A percentile compares a stretch with the other conserved stretches of the same genome.
Evolutionary conservation across 2,888 invertebrate species (phyloP).

Genomic region (Drosophila cognata): DNA sequence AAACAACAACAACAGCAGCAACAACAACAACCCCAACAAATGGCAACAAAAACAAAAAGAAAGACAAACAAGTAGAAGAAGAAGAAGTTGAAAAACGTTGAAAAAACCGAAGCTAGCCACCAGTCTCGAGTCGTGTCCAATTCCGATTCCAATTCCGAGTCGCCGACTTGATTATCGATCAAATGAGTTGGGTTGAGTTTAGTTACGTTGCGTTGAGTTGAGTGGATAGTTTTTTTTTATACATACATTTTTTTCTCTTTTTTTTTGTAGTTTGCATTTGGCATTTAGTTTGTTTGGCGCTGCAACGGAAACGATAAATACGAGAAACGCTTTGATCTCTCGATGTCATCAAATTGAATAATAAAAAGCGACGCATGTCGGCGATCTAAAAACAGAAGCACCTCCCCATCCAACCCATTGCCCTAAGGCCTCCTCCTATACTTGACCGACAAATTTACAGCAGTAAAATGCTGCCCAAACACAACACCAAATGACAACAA

Average conservation of each 20-base stretch:
- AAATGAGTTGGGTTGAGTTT: slow-evolving; percentile 25
- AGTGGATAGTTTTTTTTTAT: slow-evolving; percentile 8
- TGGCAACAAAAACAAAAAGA: slow-evolving; percentile 23
- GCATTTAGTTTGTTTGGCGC: slow-evolving; percentile 17
- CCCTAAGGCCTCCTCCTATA: not conserved
- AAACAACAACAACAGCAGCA: slow-evolving; percentile 17
- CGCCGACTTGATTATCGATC: slow-evolving; percentile 66
- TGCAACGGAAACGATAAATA: slow-evolving; percentile 71
- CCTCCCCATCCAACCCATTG: not conserved
- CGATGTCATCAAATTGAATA: slow-evolving; percentile 67
- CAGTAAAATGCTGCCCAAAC: slow-evolving; percentile 13
- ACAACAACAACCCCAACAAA: slow-evolving; percentile 1
- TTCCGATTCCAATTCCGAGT: slow-evolving; percentile 33
- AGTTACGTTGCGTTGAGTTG: slow-evolving; percentile 3
- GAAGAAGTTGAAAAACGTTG: not conserved
- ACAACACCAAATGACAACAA: slow-evolving; percentile 8
- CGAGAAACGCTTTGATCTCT: slow-evolving; percentile 56
- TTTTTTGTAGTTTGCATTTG: slow-evolving; percentile 5
- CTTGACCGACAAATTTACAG: slow-evolving; percentile 30
- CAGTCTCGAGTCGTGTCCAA: slow-evolving; percentile 30
- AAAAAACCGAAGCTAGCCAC: slow-evolving; percentile 28
- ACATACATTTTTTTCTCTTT: slow-evolving; percentile 1
- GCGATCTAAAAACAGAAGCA: slow-evolving; percentile 20
- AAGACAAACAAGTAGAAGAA: slow-evolving; percentile 7
- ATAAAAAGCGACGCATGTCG: slow-evolving; percentile 32